A percentile compares a stretch with the other conserved stretches of the same genome.
phyloP scores from a whole-genome alignment of 2,113 vertebrate genomes.

The Mesitornis unicolor region DNA sequence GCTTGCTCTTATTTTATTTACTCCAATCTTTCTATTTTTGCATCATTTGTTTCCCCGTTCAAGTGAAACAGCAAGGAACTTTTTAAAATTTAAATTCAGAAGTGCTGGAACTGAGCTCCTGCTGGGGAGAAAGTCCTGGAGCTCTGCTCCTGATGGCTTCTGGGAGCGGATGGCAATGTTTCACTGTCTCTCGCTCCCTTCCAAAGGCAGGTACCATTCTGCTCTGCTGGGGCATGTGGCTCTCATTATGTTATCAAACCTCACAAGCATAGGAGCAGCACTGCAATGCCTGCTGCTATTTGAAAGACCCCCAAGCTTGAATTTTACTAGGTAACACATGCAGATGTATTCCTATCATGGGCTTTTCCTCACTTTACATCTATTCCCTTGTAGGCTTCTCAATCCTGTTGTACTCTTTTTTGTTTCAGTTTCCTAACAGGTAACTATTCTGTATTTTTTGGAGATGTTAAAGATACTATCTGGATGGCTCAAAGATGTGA shows the following conservation, averaged over 20 bases:
- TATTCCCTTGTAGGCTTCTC: neutral
- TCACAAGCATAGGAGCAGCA: neutral
- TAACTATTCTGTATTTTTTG: neutral
- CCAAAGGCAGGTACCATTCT: conserved; percentile 16
- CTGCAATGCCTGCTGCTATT: neutral
- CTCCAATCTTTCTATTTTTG: conserved; percentile 49
- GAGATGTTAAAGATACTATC: neutral
- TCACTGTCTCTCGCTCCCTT: neutral
- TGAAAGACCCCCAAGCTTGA: neutral
- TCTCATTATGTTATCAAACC: neutral
- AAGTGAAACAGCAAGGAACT: conserved; percentile 38
- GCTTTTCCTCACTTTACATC: neutral
- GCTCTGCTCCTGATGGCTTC: conserved; percentile 9
- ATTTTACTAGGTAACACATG: neutral
- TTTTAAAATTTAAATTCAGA: conserved; percentile 40
- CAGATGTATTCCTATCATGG: neutral
- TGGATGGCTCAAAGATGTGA: neutral
- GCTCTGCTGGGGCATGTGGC: neutral
- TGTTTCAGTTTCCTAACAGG: neutral
- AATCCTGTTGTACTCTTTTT: neutral
- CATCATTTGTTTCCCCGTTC: conserved; percentile 55
- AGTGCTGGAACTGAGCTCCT: neutral
- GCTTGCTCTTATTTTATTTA: conserved; percentile 39
- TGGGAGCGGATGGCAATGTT: neutral
- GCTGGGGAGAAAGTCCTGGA: conserved; percentile 28